A percentile compares a stretch with the other conserved stretches of the same genome.
phyloP scores from a whole-genome alignment of 1,140 invertebrate genomes.

The Potamilus streckersoni region DNA sequence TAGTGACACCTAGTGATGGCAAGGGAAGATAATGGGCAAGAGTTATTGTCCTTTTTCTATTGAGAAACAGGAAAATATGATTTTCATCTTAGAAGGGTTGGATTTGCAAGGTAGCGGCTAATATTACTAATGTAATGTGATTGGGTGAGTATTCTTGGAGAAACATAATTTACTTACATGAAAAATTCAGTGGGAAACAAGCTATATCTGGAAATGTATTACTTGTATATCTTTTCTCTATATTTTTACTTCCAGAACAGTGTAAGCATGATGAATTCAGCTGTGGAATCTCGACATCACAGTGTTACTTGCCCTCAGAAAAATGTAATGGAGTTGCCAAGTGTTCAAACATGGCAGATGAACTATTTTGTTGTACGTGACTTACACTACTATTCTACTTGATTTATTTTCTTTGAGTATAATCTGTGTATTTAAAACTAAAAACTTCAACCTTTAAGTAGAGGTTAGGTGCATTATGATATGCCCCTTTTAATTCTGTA shows the following conservation, averaged over 20 bases:
- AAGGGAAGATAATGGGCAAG: too few species aligned
- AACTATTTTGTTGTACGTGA: conserved; percentile 65
- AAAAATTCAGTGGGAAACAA: neutral
- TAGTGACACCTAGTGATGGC: too few species aligned
- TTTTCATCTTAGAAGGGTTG: too few species aligned
- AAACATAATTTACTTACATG: too few species aligned
- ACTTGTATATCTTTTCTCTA: conserved; percentile 3
- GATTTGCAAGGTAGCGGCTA: too few species aligned
- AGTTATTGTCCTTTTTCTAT: too few species aligned
- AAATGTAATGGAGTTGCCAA: conserved; percentile 66
- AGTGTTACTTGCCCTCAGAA: conserved; percentile 62
- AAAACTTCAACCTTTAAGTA: neutral
- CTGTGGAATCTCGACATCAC: conserved; percentile 39
- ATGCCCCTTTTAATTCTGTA: neutral
- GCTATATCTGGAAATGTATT: neutral
- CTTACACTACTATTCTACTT: neutral
- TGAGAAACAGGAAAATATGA: too few species aligned
- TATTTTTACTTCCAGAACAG: conserved; percentile 28
- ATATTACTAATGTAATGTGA: too few species aligned
- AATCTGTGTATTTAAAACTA: neutral
- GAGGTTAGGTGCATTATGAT: neutral
- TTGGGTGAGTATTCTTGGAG: too few species aligned
- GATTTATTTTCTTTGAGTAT: neutral
- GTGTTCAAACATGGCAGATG: conserved; percentile 66
- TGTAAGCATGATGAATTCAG: conserved; percentile 32